A percentile compares a stretch with the other conserved stretches of the same genome.
These are phyloP conservation scores for Belonocnema kinseyi DNA, from an alignment of 1,140 invertebrate genomes.

Conservation along the genomic window DNA sequence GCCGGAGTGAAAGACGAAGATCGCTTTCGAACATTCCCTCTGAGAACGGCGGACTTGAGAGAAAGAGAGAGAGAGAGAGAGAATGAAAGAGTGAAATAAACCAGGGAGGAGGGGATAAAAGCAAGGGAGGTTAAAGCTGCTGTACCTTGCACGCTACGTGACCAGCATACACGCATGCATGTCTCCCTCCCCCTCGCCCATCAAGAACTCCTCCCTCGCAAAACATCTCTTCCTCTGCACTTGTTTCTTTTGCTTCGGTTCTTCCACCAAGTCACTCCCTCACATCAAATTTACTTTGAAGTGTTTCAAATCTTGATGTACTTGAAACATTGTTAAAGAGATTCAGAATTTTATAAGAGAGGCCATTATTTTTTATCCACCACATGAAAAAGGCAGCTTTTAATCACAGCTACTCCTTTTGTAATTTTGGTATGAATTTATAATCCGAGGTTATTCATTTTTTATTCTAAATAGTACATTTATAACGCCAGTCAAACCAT, in stretches of 20 bases:
- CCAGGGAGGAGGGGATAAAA: slow-evolving; percentile 41
- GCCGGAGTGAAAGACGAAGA: slow-evolving; percentile 37
- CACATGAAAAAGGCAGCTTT: too few species aligned
- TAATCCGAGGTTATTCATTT: too few species aligned
- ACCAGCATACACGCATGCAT: slow-evolving; percentile 71
- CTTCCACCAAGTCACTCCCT: slow-evolving; percentile 49
- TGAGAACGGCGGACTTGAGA: slow-evolving; percentile 36
- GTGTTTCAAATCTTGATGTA: background rate
- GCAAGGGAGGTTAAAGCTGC: slow-evolving; percentile 50
- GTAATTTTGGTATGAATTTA: too few species aligned
- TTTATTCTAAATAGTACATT: too few species aligned
- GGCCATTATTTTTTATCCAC: too few species aligned
- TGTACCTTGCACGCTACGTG: slow-evolving; percentile 69
- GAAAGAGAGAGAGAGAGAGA: slow-evolving; percentile 34
- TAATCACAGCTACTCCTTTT: too few species aligned
- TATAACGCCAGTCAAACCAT: too few species aligned
- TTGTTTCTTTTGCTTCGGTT: slow-evolving; percentile 46
- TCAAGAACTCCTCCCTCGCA: slow-evolving; percentile 33
- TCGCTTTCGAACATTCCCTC: slow-evolving; percentile 16
- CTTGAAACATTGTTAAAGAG: too few species aligned
- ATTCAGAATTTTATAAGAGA: background rate
- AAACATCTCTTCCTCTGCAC: slow-evolving; percentile 37
- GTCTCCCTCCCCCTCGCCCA: slow-evolving; percentile 34
- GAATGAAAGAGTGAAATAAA: slow-evolving; percentile 33
- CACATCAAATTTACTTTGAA: slow-evolving; percentile 38